A percentile compares a stretch with the other conserved stretches of the same genome.
phyloP scores from a whole-genome alignment of 1,140 invertebrate species.

The Diprion similis region DNA sequence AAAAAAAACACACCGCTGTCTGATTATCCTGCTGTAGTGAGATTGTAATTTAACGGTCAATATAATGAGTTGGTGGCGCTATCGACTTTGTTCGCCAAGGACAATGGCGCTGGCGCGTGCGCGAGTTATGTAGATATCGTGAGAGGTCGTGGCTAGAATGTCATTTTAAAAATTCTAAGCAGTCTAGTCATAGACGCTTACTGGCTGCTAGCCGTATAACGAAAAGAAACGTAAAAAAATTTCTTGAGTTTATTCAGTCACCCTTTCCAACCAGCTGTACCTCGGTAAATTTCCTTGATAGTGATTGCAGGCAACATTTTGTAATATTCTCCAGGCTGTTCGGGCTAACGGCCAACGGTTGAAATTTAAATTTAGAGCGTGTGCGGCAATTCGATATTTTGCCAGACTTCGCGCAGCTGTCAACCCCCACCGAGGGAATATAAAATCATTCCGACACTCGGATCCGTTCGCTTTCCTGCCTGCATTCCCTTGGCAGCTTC shows the following conservation, averaged over 20 bases:
- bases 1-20: no score
- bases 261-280: no score
- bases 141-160: neutral
- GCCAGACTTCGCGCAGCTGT: slow-evolving; percentile 3
- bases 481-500: neutral
- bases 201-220: no score
- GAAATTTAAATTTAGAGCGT: neutral
- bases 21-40: no score
- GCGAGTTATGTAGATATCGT: neutral
- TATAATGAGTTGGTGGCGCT: slow-evolving; percentile 4
- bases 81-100: slow-evolving; percentile 1
- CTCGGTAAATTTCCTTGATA: no score
- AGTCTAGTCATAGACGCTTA: neutral
- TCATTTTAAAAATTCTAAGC: neutral
- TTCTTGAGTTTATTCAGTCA: no score
- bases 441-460: neutral
- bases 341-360: neutral
- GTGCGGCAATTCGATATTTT: neutral
- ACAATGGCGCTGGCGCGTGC: neutral
- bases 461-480: neutral
- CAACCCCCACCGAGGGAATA: neutral
- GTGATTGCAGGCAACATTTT: no score
- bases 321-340: neutral
- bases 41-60: slow-evolving; percentile 1
- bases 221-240: no score